A percentile compares a stretch with the other conserved stretches of the same genome.
Conservation (phyloP, 2,888 invertebrate genomes). For the Lepidocyrtinus sp. region DNA sequence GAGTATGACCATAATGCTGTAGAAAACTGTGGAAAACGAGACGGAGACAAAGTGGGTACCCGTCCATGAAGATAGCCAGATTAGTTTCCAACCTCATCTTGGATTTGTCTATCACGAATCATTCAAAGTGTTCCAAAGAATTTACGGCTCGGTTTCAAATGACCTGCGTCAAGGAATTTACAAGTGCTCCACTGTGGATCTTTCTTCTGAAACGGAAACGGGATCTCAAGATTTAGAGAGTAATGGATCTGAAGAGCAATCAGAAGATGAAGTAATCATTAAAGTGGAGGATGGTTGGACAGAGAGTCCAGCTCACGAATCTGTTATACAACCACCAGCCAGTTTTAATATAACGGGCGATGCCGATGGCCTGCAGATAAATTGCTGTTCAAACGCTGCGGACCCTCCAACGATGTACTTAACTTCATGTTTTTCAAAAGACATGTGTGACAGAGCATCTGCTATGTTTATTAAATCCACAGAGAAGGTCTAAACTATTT, state of each 20-base stretch:
- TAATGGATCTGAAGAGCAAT: background rate
- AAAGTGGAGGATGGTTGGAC: too few relatives aligned
- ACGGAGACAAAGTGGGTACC: background rate
- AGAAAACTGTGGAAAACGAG: background rate
- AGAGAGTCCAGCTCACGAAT: background rate
- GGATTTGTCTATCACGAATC: conserved; percentile 23
- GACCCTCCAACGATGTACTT: background rate
- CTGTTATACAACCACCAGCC: background rate
- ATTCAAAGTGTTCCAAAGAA: background rate
- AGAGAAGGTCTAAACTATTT: background rate
- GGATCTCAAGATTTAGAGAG: too few relatives aligned
- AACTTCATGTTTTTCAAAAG: background rate
- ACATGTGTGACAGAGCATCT: background rate
- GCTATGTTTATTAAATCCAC: background rate
- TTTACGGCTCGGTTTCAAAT: background rate
- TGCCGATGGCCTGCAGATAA: too few relatives aligned
- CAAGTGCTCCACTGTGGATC: background rate
- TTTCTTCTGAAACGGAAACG: too few relatives aligned
- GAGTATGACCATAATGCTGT: background rate
- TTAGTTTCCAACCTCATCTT: background rate
- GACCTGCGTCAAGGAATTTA: conserved; percentile 16
- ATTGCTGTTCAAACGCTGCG: conserved; percentile 16
- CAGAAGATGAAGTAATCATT: conserved; percentile 19
- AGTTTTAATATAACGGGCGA: too few relatives aligned
- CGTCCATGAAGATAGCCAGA: background rate